Evolutionary conservation across 2,888 invertebrate species (phyloP), one percentile per base, ranked within the genome.

Genomic region (Drosophila neotestacea): DNA sequence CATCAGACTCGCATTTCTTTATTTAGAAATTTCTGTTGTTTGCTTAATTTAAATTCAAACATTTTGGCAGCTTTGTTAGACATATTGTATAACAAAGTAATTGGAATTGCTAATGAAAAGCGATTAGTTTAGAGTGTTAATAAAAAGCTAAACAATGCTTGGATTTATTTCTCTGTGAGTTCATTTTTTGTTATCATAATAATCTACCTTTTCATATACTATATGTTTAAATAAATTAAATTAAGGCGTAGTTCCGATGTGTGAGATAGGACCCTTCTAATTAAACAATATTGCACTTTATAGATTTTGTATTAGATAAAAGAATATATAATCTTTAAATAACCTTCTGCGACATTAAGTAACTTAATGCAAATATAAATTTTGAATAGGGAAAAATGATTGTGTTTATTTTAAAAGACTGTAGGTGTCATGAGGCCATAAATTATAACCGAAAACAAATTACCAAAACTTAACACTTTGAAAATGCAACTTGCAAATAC

Each of bases 371-470:
- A 22, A 22, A 22, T 3, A 22, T 22, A 36, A 10, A 36, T 51
- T 11, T 11, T 62, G 61, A 42, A 38, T 27, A 11, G 3, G 9
- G 6, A 34, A 13, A 44, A 42, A 38, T 58, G 27, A 44, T 22
- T 52, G 44, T 48, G 42, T n/a, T 41, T 46, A 13, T 42, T 42
- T 44, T 58, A 52, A 64, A 68, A 67, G 70, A 73, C 77, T 73
- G 70, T 80, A 73, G 62, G 62, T 79, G 70, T 58, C 64, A 54
- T 44, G 34, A 27, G 36, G 47, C 50, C 47, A 83, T 80, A 62
- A 83, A 83, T 80, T 73, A 38, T 30, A 7, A 36, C 27, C 52
- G 7, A 47, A 50, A 65, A 41, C 13, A 27, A 48, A 55, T 70
- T 64, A 39, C 36, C 61, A 36, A 42, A 16, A 7, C 39, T 2